phyloP scores from a whole-genome alignment of 2,113 vertebrate genomes.

The Myodes glareolus region DNA sequence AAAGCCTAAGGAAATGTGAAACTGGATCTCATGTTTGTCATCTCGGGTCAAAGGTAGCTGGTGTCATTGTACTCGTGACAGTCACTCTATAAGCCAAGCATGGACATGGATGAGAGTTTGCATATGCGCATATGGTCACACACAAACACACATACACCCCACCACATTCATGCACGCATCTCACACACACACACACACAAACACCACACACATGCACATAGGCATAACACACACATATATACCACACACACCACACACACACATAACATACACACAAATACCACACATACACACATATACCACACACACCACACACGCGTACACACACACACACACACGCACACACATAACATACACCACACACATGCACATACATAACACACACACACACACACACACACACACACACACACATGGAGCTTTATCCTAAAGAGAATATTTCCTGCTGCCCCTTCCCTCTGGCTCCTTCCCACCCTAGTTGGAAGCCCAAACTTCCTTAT shows the following conservation, averaged over 20 bases:
- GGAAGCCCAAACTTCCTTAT: not conserved
- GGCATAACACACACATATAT: not conserved
- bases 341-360: not conserved
- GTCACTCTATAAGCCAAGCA: not conserved
- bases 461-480: not conserved
- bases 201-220: not conserved
- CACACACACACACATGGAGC: not conserved
- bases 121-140: not conserved
- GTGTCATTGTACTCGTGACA: not conserved
- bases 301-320: not conserved
- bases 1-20: not conserved
- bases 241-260: not conserved
- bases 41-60: not conserved
- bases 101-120: not conserved
- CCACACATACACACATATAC: not conserved
- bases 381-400: not conserved
- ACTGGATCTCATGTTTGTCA: not conserved
- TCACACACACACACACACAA: not conserved
- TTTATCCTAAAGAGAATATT: not conserved
- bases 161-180: not conserved
- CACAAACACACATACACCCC: not conserved
- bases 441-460: not conserved
- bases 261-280: too few relatives aligned
- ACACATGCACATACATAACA: too few relatives aligned
- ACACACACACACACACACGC: not conserved